These are phyloP conservation scores for Climacteris rufus DNA, from an alignment of 2,113 vertebrate genomes.

Conservation along the genomic window DNA sequence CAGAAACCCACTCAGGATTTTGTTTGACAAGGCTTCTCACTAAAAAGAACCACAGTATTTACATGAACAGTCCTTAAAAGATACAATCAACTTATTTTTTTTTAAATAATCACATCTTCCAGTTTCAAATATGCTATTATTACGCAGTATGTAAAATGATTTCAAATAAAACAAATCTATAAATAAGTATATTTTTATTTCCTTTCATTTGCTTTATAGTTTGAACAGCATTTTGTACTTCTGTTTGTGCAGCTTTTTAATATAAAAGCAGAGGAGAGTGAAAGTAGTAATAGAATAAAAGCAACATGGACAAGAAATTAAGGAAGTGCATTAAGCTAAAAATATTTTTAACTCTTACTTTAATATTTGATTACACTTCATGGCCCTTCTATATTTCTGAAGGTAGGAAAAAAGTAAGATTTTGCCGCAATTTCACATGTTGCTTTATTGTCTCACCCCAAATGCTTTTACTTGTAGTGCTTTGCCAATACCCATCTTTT, in stretches of 20 bases:
- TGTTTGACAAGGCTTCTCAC: neutral
- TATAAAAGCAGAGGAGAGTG: neutral
- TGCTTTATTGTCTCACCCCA: neutral
- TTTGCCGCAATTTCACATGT: neutral
- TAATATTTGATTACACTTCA: constrained; percentile 22
- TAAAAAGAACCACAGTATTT: neutral
- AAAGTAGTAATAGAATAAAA: neutral
- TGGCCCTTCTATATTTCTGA: neutral
- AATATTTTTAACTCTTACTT: constrained; percentile 28
- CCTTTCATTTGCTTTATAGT: neutral
- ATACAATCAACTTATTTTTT: neutral
- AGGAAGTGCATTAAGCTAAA: neutral
- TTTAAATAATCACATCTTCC: neutral
- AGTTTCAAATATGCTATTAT: neutral
- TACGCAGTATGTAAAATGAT: neutral
- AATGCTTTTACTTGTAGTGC: neutral
- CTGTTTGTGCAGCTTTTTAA: neutral
- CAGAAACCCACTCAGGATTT: neutral
- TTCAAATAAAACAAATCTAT: neutral
- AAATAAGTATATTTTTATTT: neutral
- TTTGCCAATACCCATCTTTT: neutral
- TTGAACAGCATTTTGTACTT: neutral
- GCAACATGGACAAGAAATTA: neutral
- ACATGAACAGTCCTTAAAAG: neutral
- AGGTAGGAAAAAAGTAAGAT: neutral